These are phyloP conservation scores for Silurus aristotelis DNA, from an alignment of 2,797 vertebrate genomes.

Conservation along the genomic window DNA sequence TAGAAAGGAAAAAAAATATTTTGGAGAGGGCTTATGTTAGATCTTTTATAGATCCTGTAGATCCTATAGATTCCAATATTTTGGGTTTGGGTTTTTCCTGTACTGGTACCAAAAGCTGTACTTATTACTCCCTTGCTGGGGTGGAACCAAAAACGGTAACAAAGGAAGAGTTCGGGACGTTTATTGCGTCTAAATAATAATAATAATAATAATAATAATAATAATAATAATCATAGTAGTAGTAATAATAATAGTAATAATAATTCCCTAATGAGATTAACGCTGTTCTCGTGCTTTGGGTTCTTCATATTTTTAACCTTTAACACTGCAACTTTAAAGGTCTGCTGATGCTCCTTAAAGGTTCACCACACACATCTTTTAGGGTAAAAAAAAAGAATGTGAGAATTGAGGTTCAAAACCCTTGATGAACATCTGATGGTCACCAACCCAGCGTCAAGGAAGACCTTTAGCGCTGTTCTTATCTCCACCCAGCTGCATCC, in stretches of 20 bases:
- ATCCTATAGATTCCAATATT: background rate
- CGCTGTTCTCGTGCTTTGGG: background rate
- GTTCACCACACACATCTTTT: background rate
- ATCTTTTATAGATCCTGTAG: background rate
- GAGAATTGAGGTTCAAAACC: background rate
- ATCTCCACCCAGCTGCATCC: background rate
- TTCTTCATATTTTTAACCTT: background rate
- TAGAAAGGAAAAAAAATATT: background rate
- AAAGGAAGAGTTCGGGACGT: background rate
- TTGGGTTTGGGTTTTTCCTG: background rate
- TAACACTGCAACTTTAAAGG: background rate
- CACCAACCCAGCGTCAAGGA: background rate
- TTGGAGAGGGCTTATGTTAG: background rate
- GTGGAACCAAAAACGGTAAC: background rate
- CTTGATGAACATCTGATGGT: background rate
- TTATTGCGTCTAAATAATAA: background rate
- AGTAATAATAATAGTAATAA: background rate
- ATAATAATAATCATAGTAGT: background rate
- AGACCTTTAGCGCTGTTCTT: background rate
- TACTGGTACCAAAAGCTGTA: background rate
- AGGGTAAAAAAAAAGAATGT: background rate
- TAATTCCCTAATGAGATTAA: background rate
- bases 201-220: too few relatives aligned
- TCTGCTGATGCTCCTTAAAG: background rate
- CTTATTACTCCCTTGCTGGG: background rate